Base-by-base conservation (phyloP, 2,888 invertebrate species). In the Neoaliturus tenellus region DNA sequence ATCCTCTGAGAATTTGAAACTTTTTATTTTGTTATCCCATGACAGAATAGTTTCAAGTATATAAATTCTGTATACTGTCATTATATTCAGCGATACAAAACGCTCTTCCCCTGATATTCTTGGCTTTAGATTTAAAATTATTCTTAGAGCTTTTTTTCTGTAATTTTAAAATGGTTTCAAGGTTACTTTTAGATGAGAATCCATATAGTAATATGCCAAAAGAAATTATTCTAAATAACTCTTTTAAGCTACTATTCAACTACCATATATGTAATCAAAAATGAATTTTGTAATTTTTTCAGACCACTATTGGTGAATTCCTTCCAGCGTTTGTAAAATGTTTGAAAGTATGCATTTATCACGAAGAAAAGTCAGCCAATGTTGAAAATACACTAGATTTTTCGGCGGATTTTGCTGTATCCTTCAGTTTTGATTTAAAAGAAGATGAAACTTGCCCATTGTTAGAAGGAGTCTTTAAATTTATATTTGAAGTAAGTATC, bases 331-430 rank as follows among this genome's bases (percentile, higher is more conserved):
- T 96, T 87, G 92, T 93, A 51, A 92, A 92, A 88, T 94, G 94
- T 69, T 89, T 96, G 0, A 93, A 92, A 86, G 92, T 94, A 81
- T 91, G 94, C 31, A 93, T 96, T 88, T 92, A 93, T 0, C 92
- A 93, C 80, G 94, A 93, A 14, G 95, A 96, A 86, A 92, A 93
- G 17, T 94, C 95, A 88, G 93, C 94, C 10, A 93, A 93, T 88
- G 94, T 96, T 0, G 94, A 95, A 87, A 91, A 94, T 48, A 93
- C 93, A 0, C 90, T 96, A 0, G 92, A 94, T 85, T 96, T 96
- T 91, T 93, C 94, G 31, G 94, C 95, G 0, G 94, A 94, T 85
- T 96, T 95, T 90, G 93, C 94, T 71, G 92, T 93, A 0, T 92
- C 93, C 0, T 91, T 94, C 31, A 92, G 93, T 86, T 80, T 93